Evolutionary conservation across 2,797 vertebrate species (phyloP).

Genomic region (Cyclura pinguis): DNA sequence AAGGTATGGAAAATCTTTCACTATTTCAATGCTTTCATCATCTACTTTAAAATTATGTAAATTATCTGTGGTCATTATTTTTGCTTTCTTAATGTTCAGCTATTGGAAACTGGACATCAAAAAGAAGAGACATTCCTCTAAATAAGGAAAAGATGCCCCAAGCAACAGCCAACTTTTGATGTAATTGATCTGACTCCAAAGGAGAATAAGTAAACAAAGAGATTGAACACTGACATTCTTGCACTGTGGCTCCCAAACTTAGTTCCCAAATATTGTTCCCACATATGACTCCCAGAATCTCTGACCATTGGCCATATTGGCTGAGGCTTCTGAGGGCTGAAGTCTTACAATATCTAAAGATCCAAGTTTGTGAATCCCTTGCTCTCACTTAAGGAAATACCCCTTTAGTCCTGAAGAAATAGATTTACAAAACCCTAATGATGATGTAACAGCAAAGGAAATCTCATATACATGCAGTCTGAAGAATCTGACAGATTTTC

Average conservation of each 20-base stretch:
- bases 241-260: neutral
- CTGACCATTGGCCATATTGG: neutral
- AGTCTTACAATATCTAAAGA: neutral
- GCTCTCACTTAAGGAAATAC: neutral
- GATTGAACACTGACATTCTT: neutral
- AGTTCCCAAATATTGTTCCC: neutral
- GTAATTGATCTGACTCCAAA: neutral
- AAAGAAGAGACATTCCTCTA: neutral
- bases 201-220: neutral
- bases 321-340: neutral
- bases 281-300: neutral
- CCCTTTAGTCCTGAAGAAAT: neutral
- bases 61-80: no score
- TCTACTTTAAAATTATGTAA: no score
- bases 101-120: neutral
- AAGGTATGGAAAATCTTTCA: no score
- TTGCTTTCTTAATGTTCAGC: no score
- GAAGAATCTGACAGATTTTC: neutral
- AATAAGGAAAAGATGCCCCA: neutral
- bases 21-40: no score
- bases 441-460: neutral
- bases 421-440: neutral
- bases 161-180: neutral
- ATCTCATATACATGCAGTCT: neutral
- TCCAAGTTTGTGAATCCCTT: neutral